Conservation (phyloP, 2,113 vertebrate genomes). For the Thalassoma bifasciatum region DNA sequence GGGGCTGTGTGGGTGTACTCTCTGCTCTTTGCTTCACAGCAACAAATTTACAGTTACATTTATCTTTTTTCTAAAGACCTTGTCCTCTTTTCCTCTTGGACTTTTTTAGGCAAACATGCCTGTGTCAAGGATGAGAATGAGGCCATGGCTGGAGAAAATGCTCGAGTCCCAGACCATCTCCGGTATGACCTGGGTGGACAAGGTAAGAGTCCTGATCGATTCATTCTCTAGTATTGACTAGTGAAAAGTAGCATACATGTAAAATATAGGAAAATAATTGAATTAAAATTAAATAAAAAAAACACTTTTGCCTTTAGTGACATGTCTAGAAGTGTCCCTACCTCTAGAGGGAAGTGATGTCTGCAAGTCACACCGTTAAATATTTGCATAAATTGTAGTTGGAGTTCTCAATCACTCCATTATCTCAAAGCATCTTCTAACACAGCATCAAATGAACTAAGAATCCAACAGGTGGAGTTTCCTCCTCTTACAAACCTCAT, state of each 20-base stretch:
- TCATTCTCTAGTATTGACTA: not conserved
- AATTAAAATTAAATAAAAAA: no score
- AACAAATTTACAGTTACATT: no score
- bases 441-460: not conserved
- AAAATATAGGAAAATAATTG: no score
- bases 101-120: constrained; percentile 88
- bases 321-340: not conserved
- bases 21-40: no score
- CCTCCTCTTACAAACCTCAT: no score
- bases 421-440: no score
- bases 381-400: no score
- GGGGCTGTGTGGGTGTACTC: not conserved
- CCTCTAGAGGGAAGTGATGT: constrained; percentile 2
- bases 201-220: constrained; percentile 79
- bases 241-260: no score
- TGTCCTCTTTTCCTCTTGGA: not conserved
- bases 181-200: constrained; percentile 92
- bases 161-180: constrained; percentile 89
- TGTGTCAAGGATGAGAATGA: constrained; percentile 93
- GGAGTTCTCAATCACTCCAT: no score
- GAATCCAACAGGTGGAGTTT: no score
- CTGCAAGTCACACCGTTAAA: no score
- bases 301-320: no score
- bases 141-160: constrained; percentile 93
- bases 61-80: constrained; percentile 5